phyloP scores from a whole-genome alignment of 2,797 vertebrate genomes.

The Acrocephalus scirpaceus region DNA sequence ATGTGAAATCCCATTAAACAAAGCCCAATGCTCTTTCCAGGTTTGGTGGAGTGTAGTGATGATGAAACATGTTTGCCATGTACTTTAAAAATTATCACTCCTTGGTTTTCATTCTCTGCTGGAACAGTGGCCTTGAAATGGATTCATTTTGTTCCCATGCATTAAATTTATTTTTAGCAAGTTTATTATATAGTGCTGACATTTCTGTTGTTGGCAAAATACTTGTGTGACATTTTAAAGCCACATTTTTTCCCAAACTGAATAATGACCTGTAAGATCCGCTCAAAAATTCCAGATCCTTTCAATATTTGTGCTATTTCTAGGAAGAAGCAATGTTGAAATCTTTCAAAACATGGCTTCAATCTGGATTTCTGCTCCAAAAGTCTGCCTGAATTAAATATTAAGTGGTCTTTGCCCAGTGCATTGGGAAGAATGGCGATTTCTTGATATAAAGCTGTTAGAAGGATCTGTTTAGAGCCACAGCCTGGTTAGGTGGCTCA shows the following conservation, averaged over 20 bases:
- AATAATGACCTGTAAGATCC: not conserved
- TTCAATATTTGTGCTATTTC: not conserved
- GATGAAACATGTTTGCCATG: not conserved
- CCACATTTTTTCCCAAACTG: not conserved
- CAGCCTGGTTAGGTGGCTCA: not conserved
- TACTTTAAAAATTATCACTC: not conserved
- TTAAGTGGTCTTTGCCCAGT: not conserved
- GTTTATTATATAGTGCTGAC: not conserved
- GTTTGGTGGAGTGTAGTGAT: not conserved
- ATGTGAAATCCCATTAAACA: not conserved
- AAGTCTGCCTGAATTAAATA: not conserved
- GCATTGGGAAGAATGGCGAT: not conserved
- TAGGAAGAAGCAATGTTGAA: not conserved
- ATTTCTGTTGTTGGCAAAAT: constrained; percentile 1
- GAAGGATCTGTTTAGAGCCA: not conserved
- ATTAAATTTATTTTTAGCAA: not conserved
- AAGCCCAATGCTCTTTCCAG: not conserved
- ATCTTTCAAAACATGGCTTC: not conserved
- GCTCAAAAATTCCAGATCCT: not conserved
- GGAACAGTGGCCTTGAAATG: not conserved
- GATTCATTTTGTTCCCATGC: not conserved
- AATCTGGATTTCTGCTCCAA: not conserved
- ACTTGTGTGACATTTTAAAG: constrained; percentile 15
- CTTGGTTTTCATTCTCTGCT: not conserved
- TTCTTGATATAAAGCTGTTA: not conserved